Evolutionary conservation across 1,140 invertebrate genomes (phyloP).

Genomic region (Caenorhabditis tropicalis): DNA sequence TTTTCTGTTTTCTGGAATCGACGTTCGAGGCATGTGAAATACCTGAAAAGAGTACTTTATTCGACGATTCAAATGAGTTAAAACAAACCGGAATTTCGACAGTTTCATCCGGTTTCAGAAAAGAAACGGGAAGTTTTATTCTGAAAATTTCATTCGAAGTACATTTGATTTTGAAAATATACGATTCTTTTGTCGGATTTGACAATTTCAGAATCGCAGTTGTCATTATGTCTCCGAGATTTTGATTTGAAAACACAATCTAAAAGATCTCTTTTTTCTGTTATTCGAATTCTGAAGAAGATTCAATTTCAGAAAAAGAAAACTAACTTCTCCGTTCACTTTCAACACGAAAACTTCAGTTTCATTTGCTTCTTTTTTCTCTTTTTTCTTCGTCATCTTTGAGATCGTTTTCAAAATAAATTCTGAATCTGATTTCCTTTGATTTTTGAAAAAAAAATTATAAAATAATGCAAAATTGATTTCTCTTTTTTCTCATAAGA

Average conservation of each 20-base stretch:
- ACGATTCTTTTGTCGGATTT: slow-evolving; percentile 54
- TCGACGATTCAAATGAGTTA: background rate
- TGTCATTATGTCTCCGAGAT: slow-evolving; percentile 57
- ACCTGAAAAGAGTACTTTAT: slow-evolving; percentile 36
- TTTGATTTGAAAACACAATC: slow-evolving; percentile 55
- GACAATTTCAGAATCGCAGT: slow-evolving; percentile 52
- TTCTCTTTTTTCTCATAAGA: no score
- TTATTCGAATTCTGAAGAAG: no score
- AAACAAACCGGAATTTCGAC: slow-evolving; percentile 26
- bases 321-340: background rate
- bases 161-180: slow-evolving; percentile 61
- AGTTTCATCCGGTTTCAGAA: slow-evolving; percentile 49
- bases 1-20: slow-evolving; percentile 59
- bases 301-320: background rate
- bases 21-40: slow-evolving; percentile 57
- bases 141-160: slow-evolving; percentile 63
- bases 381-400: background rate
- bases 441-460: no score
- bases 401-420: background rate
- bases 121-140: slow-evolving; percentile 58
- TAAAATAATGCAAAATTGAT: no score
- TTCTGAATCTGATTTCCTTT: no score
- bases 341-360: background rate
- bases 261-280: no score
- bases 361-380: background rate